Evolutionary conservation across 2,888 invertebrate genomes (phyloP).

Genomic region (Hirtodrosophila alboralis): DNA sequence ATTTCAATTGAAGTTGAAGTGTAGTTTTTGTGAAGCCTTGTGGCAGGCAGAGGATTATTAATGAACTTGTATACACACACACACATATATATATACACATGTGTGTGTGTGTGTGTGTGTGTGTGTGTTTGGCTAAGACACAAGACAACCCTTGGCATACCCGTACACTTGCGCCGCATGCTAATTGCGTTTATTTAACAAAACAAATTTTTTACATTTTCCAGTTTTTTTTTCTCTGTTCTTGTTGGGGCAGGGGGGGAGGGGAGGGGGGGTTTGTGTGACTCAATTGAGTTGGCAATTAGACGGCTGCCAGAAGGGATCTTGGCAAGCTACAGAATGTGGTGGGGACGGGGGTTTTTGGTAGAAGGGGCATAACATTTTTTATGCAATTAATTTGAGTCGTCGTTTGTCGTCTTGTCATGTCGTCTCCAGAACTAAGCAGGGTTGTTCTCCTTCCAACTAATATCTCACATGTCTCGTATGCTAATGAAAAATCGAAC

Average conservation of each 20-base stretch:
- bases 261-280: conserved; percentile 8
- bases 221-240: conserved; percentile 13
- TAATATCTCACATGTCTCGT: conserved; percentile 56
- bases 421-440: conserved; percentile 12
- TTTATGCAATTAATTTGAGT: conserved; percentile 78
- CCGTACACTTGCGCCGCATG: conserved; percentile 55
- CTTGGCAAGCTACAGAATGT: conserved; percentile 20
- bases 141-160: conserved; percentile 50
- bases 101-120: conserved; percentile 9
- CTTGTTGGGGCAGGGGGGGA: background rate
- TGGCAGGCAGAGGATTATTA: conserved; percentile 42
- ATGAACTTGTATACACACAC: conserved; percentile 29
- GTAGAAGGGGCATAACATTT: no score
- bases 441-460: background rate
- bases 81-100: background rate
- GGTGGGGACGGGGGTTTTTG: no score
- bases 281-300: conserved; percentile 71
- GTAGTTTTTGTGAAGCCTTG: conserved; percentile 20
- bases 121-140: conserved; percentile 36
- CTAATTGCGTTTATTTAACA: conserved; percentile 78
- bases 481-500: conserved; percentile 78
- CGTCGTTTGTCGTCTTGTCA: conserved; percentile 53
- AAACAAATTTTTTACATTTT: conserved; percentile 70
- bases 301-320: conserved; percentile 64
- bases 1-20: conserved; percentile 20